Evolutionary conservation across 2,113 vertebrate genomes (phyloP).

Genomic region (Eidolon helvum): DNA sequence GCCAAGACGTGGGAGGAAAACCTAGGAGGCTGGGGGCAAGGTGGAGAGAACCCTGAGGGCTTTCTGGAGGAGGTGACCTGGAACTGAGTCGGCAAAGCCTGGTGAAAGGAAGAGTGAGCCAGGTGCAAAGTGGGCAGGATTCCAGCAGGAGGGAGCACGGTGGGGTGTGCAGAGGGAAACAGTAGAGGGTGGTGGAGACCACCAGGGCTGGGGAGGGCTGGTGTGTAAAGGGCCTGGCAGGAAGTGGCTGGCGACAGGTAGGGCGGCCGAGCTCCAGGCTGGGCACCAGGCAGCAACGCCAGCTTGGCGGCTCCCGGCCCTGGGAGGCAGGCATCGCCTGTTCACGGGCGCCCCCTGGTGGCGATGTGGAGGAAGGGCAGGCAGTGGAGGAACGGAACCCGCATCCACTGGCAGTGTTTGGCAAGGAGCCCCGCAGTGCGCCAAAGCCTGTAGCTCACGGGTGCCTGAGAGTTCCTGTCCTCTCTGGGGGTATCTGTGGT

Average conservation of each 20-base stretch:
- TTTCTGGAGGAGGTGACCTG: neutral
- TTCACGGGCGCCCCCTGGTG: neutral
- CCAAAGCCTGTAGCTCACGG: neutral
- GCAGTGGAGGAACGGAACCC: neutral
- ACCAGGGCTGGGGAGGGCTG: neutral
- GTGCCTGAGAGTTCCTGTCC: neutral
- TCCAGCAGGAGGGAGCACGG: neutral
- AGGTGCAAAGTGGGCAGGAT: neutral
- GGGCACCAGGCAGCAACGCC: accelerated
- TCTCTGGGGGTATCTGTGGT: neutral
- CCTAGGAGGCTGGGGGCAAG: too few relatives aligned
- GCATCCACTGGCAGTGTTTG: neutral
- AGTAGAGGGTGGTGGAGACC: too few relatives aligned
- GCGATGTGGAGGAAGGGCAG: accelerated
- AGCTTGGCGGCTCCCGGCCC: accelerated
- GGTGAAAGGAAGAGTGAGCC: neutral
- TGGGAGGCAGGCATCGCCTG: neutral
- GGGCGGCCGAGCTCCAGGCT: neutral
- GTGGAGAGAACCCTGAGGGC: neutral
- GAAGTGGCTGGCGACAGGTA: too few relatives aligned
- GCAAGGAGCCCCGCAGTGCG: neutral
- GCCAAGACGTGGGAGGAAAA: too few relatives aligned
- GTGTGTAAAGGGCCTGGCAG: neutral
- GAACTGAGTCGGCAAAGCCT: neutral
- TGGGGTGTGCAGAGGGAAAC: neutral